Percentiles rank a stretch among this genome's conserved stretches.
These are phyloP conservation scores for Scolopax rusticola DNA, from an alignment of 2,797 vertebrate species.

Conservation along the genomic window DNA sequence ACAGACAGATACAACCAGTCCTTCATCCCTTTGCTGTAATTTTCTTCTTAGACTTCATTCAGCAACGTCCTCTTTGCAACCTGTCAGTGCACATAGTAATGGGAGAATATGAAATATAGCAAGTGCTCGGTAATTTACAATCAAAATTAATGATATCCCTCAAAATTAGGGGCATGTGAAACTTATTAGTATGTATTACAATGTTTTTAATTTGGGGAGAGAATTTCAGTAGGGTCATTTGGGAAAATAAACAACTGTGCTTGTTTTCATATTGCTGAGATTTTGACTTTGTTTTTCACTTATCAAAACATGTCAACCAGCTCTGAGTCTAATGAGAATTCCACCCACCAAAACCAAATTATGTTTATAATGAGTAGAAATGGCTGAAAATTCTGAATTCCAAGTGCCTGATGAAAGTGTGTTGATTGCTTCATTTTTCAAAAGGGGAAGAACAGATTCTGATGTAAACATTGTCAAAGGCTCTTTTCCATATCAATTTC, in stretches of 20 bases:
- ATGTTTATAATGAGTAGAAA: background rate
- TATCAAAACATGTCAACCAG: background rate
- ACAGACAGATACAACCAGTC: constrained; percentile 32
- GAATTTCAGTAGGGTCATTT: background rate
- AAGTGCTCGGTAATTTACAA: background rate
- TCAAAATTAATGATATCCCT: background rate
- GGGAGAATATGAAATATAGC: background rate
- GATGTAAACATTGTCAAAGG: background rate
- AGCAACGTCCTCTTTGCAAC: background rate
- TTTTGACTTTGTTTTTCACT: constrained; percentile 23
- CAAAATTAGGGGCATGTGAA: background rate
- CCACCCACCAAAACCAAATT: constrained; percentile 25
- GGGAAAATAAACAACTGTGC: background rate
- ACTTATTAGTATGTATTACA: background rate
- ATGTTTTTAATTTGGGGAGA: background rate
- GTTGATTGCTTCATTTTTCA: background rate
- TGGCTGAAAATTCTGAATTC: background rate
- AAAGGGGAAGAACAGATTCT: background rate
- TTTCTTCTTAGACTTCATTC: background rate
- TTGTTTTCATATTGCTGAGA: constrained; percentile 23
- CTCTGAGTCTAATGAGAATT: constrained; percentile 48
- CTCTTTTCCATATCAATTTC: background rate
- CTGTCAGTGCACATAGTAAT: background rate
- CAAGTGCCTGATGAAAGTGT: background rate
- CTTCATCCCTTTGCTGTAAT: background rate